phyloP scores from a whole-genome alignment of 2,113 vertebrate genomes.

The Tringa solitaria region DNA sequence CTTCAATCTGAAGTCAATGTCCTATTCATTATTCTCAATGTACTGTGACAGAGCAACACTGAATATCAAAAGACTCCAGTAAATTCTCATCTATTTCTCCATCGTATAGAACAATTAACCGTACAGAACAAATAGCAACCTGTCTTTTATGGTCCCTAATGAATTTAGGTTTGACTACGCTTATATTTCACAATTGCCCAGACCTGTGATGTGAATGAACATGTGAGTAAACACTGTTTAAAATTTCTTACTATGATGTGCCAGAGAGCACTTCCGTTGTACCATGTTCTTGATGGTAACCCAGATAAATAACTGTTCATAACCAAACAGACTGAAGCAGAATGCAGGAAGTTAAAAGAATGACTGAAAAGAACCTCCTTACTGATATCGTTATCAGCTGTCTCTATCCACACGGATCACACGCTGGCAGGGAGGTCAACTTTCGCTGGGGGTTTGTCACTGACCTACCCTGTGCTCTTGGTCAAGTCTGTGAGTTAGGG shows the following conservation, averaged over 20 bases:
- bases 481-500: background rate
- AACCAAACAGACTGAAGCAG: background rate
- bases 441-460: background rate
- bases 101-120: conserved; percentile 19
- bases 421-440: background rate
- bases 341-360: background rate
- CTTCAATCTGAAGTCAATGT: background rate
- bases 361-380: background rate
- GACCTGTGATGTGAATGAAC: background rate
- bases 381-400: background rate
- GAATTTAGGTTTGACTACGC: background rate
- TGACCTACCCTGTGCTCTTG: background rate
- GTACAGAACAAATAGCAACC: background rate
- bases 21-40: conserved; percentile 44
- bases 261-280: background rate
- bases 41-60: conserved; percentile 2
- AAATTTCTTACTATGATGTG: background rate
- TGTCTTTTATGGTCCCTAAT: background rate
- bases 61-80: background rate
- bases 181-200: background rate
- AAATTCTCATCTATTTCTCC: conserved; percentile 32
- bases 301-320: background rate
- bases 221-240: background rate
- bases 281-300: background rate
- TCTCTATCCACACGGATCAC: background rate